Evolutionary conservation across 1,140 invertebrate genomes (phyloP).

Genomic region (Pemphigus obesinymphae): DNA sequence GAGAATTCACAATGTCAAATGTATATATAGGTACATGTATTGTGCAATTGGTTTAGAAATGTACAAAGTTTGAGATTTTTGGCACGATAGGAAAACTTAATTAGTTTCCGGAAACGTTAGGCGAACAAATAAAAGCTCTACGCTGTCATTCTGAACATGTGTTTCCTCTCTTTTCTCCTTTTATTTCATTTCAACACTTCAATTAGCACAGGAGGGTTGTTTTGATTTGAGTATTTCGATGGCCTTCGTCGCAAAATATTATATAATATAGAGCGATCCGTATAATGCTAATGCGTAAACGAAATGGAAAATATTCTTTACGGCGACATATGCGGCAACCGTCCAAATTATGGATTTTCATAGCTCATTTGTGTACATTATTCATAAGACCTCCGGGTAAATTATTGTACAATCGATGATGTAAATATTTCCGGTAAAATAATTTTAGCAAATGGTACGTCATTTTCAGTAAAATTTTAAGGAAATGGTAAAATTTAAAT

Average conservation of each 20-base stretch:
- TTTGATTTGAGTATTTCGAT: not conserved
- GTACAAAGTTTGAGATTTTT: slow-evolving; percentile 35
- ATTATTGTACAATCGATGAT: no score
- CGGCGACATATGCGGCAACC: not conserved
- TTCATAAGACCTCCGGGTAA: not conserved
- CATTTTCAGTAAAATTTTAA: no score
- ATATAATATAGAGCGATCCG: no score
- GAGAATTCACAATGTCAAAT: not conserved
- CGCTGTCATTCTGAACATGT: slow-evolving; percentile 1
- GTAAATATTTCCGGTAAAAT: no score
- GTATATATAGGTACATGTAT: not conserved
- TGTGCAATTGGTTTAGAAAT: slow-evolving; percentile 4
- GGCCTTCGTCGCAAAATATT: not conserved
- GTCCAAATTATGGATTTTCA: not conserved
- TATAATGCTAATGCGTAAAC: no score
- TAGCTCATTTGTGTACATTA: not conserved
- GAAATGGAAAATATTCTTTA: not conserved
- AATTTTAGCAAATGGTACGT: no score
- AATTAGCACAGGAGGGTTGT: not conserved
- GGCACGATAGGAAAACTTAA: slow-evolving; percentile 33
- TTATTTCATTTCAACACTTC: not conserved
- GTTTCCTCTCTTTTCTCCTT: not conserved
- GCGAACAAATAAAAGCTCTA: slow-evolving; percentile 4
- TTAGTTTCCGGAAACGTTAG: slow-evolving; percentile 28
- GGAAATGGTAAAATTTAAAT: no score